These are phyloP conservation scores for Nerophis lumbriciformis DNA, from an alignment of 2,113 vertebrate genomes.

Conservation along the genomic window DNA sequence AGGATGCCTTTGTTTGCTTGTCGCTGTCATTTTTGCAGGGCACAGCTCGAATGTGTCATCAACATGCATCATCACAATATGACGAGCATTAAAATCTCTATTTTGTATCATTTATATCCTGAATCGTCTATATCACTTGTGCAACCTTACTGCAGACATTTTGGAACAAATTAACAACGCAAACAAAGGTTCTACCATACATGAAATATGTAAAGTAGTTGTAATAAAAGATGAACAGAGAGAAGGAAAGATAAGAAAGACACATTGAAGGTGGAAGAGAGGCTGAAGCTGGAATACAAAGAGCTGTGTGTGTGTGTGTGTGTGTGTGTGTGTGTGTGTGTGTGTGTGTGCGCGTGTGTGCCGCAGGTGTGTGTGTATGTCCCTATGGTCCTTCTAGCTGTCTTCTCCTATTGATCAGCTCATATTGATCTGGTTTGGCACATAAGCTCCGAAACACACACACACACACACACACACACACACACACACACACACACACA, in stretches of 20 bases:
- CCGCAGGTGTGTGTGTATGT: not conserved
- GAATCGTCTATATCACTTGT: no score
- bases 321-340: not conserved
- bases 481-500: conserved; percentile 23
- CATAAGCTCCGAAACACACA: conserved; percentile 1
- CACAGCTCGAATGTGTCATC: no score
- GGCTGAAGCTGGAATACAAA: conserved; percentile 10
- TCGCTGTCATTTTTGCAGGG: no score
- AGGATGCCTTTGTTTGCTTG: no score
- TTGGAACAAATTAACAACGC: no score
- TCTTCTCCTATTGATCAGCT: conserved; percentile 12
- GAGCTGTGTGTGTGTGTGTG: not conserved
- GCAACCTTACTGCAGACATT: no score
- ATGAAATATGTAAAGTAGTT: not conserved
- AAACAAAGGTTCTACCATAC: no score
- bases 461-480: no score
- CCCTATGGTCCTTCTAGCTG: conserved; percentile 9
- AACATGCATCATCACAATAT: no score
- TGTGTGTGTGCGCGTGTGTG: not conserved
- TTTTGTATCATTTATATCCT: no score
- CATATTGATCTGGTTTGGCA: conserved; percentile 13
- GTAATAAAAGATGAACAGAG: not conserved
- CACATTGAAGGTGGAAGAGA: not conserved
- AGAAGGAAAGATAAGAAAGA: conserved; percentile 2
- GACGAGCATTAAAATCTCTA: no score